phyloP scores from a whole-genome alignment of 2,797 vertebrate species.

The Heteromormyrus szaboi region DNA sequence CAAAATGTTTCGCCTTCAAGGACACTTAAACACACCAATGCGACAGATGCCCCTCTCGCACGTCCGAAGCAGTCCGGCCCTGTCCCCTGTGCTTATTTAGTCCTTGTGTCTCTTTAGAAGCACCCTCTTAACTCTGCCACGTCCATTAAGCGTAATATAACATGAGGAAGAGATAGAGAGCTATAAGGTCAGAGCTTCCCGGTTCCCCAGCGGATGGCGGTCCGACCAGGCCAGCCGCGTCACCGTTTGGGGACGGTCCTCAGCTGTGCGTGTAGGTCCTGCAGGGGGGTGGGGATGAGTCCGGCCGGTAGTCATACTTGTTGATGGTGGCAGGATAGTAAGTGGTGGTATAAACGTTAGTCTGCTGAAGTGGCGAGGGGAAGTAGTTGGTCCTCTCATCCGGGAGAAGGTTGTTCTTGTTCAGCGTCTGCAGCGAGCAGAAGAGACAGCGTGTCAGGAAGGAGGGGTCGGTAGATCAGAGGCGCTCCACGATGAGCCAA shows the following conservation, averaged over 20 bases:
- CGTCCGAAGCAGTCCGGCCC: constrained; percentile 12
- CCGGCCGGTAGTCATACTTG: constrained; percentile 91
- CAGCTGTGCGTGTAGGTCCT: constrained; percentile 92
- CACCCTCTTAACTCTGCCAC: constrained; percentile 12
- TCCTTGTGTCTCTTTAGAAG: constrained; percentile 2
- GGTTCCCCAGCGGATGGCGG: not conserved
- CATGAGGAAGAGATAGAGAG: constrained; percentile 27
- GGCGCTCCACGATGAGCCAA: not conserved
- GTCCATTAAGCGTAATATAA: constrained; percentile 14
- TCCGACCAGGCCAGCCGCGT: constrained; percentile 24
- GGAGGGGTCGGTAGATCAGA: not conserved
- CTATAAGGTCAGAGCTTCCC: not conserved
- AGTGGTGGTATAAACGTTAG: constrained; percentile 96
- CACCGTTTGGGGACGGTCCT: constrained; percentile 47
- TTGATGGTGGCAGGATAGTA: constrained; percentile 89
- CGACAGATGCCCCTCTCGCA: constrained; percentile 11
- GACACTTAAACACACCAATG: not conserved
- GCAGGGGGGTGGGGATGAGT: constrained; percentile 88
- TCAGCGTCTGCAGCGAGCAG: constrained; percentile 75
- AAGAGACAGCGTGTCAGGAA: not conserved
- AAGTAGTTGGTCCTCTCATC: constrained; percentile 94
- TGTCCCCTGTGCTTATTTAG: not conserved
- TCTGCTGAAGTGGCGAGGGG: constrained; percentile 81
- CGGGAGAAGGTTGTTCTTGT: constrained; percentile 95
- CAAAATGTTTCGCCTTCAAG: not conserved